Evolutionary conservation across 2,888 invertebrate genomes (phyloP).

Genomic region (Gymnocheta viridis): DNA sequence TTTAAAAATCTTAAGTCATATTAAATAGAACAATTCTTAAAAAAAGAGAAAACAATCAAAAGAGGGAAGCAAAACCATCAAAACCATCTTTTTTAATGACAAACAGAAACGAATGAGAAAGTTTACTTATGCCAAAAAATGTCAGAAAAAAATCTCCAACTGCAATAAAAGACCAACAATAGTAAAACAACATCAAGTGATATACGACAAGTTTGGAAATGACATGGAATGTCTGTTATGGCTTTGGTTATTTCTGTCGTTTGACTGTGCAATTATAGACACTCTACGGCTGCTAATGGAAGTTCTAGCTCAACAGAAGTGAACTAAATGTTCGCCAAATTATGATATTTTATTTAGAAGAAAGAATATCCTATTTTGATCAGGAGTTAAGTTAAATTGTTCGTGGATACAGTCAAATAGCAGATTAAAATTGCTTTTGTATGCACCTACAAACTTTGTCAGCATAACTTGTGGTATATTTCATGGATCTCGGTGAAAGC

Average conservation of each 20-base stretch:
- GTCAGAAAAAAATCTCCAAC: neutral
- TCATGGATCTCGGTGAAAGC: too few relatives aligned
- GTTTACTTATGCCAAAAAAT: conserved; percentile 64
- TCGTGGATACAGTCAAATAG: too few relatives aligned
- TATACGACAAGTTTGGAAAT: conserved; percentile 62
- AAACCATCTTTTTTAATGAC: conserved; percentile 52
- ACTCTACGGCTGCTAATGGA: conserved; percentile 1
- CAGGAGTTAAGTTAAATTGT: too few relatives aligned
- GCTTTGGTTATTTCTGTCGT: conserved; percentile 40
- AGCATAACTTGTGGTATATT: too few relatives aligned
- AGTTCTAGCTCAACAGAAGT: too few relatives aligned
- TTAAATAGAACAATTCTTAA: conserved; percentile 25
- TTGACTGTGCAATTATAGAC: conserved; percentile 34
- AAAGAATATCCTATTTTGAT: too few relatives aligned
- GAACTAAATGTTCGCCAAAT: too few relatives aligned
- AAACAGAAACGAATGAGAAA: conserved; percentile 59
- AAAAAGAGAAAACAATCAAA: conserved; percentile 6
- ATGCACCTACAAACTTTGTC: too few relatives aligned
- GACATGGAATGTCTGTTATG: conserved; percentile 56
- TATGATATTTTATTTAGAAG: too few relatives aligned
- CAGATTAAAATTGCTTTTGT: too few relatives aligned
- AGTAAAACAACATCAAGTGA: conserved; percentile 49
- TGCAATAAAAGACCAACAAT: conserved; percentile 43
- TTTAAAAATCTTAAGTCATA: conserved; percentile 28
- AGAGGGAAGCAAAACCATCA: conserved; percentile 51